A percentile compares a stretch with the other conserved stretches of the same genome.
phyloP scores from a whole-genome alignment of 2,113 vertebrate species.

The Eclectus roratus region DNA sequence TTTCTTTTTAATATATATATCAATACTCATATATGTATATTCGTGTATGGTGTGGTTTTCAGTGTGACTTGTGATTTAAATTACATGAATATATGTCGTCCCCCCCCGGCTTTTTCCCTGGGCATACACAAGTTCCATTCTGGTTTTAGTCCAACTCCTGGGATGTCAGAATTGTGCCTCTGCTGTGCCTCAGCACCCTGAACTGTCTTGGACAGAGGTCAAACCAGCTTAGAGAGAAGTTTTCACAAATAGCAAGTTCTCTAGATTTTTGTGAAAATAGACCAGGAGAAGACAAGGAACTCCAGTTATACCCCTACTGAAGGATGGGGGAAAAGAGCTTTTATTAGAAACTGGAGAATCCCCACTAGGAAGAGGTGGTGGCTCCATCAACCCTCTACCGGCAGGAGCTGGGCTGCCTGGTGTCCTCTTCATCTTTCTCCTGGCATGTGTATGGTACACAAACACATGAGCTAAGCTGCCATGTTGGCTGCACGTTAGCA shows the following conservation, averaged over 20 bases:
- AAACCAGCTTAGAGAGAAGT: neutral
- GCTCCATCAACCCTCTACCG: neutral
- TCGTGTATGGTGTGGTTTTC: rapidly evolving
- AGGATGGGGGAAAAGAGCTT: neutral
- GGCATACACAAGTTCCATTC: rapidly evolving
- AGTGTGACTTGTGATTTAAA: neutral
- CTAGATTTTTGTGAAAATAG: neutral
- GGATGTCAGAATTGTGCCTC: rapidly evolving
- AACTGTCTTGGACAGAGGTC: neutral
- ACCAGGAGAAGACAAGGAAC: neutral
- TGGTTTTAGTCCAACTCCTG: rapidly evolving
- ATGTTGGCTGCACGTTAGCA: neutral
- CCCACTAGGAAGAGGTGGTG: neutral
- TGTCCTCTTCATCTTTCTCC: neutral
- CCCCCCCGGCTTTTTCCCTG: rapidly evolving
- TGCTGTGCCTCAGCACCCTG: neutral
- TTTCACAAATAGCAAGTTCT: rapidly evolving
- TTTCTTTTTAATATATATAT: neutral
- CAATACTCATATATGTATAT: neutral
- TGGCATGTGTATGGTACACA: neutral
- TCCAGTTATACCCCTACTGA: neutral
- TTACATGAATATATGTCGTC: neutral
- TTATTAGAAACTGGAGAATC: neutral
- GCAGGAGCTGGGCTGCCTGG: neutral
- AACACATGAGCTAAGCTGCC: neutral